phyloP scores from a whole-genome alignment of 2,888 invertebrate genomes.

The Lasius platythorax region DNA sequence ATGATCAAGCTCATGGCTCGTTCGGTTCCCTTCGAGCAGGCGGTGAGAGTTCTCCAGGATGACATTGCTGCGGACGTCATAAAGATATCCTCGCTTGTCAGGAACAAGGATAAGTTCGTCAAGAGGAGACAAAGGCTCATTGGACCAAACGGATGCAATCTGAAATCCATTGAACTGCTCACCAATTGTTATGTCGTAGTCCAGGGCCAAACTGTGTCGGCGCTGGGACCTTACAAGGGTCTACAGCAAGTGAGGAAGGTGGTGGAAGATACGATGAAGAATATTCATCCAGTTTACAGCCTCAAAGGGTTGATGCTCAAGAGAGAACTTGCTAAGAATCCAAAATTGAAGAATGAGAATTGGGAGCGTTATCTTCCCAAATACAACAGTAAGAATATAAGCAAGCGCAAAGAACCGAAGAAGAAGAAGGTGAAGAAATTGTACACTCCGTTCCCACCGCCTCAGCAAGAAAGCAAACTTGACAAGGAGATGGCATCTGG shows the following conservation, averaged over 20 bases:
- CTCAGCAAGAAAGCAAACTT: conserved; percentile 96
- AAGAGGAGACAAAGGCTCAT: conserved; percentile 97
- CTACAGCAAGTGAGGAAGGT: conserved; percentile 95
- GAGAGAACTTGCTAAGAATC: conserved; percentile 97
- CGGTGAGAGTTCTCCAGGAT: conserved; percentile 94
- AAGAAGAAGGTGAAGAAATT: conserved; percentile 96
- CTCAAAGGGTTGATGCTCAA: conserved; percentile 99
- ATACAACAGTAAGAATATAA: conserved; percentile 95
- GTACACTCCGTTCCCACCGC: conserved; percentile 99
- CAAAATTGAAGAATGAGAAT: conserved; percentile 95
- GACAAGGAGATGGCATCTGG: conserved; percentile 98
- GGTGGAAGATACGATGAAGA: conserved; percentile 98
- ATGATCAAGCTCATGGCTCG: conserved; percentile 97
- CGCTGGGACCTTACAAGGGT: conserved; percentile 98
- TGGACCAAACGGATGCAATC: conserved; percentile 98
- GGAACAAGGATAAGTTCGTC: conserved; percentile 97
- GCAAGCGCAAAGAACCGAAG: conserved; percentile 95
- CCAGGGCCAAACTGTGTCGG: conserved; percentile 98
- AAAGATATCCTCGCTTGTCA: conserved; percentile 96
- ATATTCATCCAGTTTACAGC: conserved; percentile 99
- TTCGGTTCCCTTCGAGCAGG: conserved; percentile 99
- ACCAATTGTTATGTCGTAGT: conserved; percentile 98
- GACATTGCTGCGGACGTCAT: conserved; percentile 98
- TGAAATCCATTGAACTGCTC: conserved; percentile 98
- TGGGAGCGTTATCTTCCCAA: conserved; percentile 99